These are phyloP conservation scores for Ochropleura plecta DNA, from an alignment of 2,888 invertebrate species.

Conservation along the genomic window DNA sequence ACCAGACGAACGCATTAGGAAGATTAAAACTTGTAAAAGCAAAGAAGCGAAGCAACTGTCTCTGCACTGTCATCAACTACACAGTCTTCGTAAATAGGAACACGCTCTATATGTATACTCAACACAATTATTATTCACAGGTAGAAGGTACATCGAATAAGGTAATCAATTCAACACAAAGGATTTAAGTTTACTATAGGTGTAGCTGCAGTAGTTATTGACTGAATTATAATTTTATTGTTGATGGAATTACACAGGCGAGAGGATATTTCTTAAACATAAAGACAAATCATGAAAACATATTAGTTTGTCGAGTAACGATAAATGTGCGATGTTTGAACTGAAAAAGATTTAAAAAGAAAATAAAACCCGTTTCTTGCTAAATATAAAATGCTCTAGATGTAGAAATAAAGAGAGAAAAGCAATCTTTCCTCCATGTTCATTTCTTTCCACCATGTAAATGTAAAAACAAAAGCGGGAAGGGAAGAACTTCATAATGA, in stretches of 20 bases:
- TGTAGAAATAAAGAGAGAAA: constrained; percentile 33
- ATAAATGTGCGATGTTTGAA: neutral
- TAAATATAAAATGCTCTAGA: constrained; percentile 13
- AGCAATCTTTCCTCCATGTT: constrained; percentile 46
- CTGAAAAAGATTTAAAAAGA: constrained; percentile 17
- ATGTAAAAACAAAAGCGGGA: constrained; percentile 55
- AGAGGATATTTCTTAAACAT: neutral
- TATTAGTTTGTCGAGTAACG: constrained; percentile 6
- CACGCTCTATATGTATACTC: constrained; percentile 28
- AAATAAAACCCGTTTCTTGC: constrained; percentile 25
- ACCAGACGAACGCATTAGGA: constrained; percentile 86
- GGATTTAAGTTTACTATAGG: constrained; percentile 10
- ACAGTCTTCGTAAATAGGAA: constrained; percentile 64
- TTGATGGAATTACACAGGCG: neutral
- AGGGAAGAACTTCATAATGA: constrained; percentile 51
- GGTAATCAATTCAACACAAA: constrained; percentile 37
- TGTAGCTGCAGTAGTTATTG: constrained; percentile 4
- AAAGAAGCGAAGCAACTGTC: constrained; percentile 79
- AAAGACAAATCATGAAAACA: neutral
- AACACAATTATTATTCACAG: constrained; percentile 36
- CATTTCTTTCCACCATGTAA: constrained; percentile 48
- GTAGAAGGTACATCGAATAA: constrained; percentile 15
- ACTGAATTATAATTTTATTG: neutral
- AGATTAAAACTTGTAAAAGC: constrained; percentile 89
- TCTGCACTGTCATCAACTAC: constrained; percentile 67